phyloP scores from a whole-genome alignment of 2,888 invertebrate species.

The Eutolmus rufibarbis region DNA sequence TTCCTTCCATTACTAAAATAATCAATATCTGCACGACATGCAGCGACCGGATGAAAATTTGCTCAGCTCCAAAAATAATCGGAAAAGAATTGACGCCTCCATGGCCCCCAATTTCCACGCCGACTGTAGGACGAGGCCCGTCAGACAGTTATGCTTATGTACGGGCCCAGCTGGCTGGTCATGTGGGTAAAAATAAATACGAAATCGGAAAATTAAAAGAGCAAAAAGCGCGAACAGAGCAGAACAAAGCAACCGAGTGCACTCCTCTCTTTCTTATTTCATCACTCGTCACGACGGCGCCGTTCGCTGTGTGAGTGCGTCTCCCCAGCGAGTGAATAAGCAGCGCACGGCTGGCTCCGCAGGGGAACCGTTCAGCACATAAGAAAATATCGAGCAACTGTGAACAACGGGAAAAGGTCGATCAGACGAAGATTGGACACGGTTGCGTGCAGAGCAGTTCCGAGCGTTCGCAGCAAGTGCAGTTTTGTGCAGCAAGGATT shows the following conservation, averaged over 20 bases:
- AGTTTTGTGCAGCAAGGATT: neutral
- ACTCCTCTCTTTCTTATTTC: neutral
- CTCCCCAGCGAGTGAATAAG: neutral
- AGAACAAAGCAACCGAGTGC: neutral
- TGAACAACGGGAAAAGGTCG: conserved; percentile 22
- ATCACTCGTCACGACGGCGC: neutral
- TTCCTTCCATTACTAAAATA: neutral
- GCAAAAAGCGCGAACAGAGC: neutral
- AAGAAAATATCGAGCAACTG: conserved; percentile 16
- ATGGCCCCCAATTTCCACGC: neutral
- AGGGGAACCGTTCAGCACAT: neutral
- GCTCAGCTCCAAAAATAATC: neutral
- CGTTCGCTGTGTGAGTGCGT: neutral
- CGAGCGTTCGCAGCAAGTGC: conserved; percentile 11
- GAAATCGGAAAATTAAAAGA: neutral
- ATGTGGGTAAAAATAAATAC: neutral
- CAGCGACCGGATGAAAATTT: neutral
- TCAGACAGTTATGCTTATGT: conserved; percentile 7
- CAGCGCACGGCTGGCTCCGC: neutral
- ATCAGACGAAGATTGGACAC: conserved; percentile 45
- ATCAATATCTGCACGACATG: neutral
- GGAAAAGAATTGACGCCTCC: neutral
- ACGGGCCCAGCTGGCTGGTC: conserved; percentile 30
- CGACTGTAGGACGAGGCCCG: neutral
- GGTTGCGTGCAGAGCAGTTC: conserved; percentile 34